Evolutionary conservation across 2,113 vertebrate genomes (phyloP).

Genomic region (Ranitomeya imitator): DNA sequence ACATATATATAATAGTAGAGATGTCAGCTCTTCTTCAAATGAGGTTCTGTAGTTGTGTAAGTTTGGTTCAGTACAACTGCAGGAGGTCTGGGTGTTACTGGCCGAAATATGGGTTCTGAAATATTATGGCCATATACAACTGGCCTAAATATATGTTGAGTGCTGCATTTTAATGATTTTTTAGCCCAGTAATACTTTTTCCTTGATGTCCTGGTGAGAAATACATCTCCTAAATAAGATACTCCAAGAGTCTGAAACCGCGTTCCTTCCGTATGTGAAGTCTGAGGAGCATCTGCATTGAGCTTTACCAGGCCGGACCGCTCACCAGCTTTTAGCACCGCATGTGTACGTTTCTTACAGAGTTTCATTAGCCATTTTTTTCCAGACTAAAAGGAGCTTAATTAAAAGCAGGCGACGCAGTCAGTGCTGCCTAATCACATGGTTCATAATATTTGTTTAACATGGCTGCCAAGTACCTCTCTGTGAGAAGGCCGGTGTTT

Average conservation of each 20-base stretch:
- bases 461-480: constrained; percentile 39
- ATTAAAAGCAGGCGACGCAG: constrained; percentile 45
- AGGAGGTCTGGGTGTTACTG: background rate
- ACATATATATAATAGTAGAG: too few species aligned
- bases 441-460: constrained; percentile 48
- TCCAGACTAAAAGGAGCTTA: background rate
- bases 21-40: too few species aligned
- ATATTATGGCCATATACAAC: background rate
- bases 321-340: background rate
- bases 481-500: constrained; percentile 28
- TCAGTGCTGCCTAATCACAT: constrained; percentile 40
- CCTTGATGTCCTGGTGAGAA: background rate
- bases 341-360: background rate
- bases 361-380: constrained; percentile 23
- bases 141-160: background rate
- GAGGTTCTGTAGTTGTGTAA: background rate
- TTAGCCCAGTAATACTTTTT: background rate
- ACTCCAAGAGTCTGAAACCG: background rate
- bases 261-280: background rate
- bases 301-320: constrained; percentile 4
- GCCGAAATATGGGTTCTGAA: background rate
- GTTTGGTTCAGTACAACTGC: background rate
- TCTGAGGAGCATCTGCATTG: background rate
- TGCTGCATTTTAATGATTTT: background rate
- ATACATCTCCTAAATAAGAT: background rate